A percentile compares a stretch with the other conserved stretches of the same genome.
phyloP scores from a whole-genome alignment of 1,140 invertebrate genomes.

The Amyelois transitella region DNA sequence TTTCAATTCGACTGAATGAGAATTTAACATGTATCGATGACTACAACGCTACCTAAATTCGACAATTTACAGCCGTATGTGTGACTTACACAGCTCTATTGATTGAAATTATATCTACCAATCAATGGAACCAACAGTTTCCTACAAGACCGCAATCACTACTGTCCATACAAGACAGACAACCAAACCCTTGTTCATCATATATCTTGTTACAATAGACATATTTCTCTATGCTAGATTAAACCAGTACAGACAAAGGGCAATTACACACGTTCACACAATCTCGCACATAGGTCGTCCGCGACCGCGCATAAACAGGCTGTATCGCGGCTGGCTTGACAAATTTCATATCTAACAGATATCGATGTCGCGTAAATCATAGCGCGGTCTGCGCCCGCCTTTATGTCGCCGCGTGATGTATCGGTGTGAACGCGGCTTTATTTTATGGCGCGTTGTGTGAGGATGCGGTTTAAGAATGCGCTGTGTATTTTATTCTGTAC shows the following conservation, averaged over 20 bases:
- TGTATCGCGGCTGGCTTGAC: slow-evolving; percentile 25
- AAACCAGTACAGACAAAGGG: no score
- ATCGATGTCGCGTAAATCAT: slow-evolving; percentile 36
- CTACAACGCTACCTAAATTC: no score
- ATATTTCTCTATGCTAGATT: background rate
- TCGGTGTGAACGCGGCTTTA: slow-evolving; percentile 31
- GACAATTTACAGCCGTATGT: no score
- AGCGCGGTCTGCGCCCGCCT: slow-evolving; percentile 17
- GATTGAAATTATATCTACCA: no score
- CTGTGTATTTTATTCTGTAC: background rate
- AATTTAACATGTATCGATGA: no score
- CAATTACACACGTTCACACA: slow-evolving; percentile 7
- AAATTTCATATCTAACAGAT: slow-evolving; percentile 37
- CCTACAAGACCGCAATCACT: no score
- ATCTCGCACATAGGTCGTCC: slow-evolving; percentile 3
- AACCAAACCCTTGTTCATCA: no score
- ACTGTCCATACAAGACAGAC: no score
- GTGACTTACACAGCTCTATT: no score
- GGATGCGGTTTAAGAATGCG: slow-evolving; percentile 4
- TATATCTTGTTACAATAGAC: background rate
- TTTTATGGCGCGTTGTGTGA: slow-evolving; percentile 12
- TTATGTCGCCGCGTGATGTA: slow-evolving; percentile 28
- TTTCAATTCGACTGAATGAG: no score
- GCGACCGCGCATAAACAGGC: slow-evolving; percentile 24
- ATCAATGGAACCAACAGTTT: no score